Evolutionary conservation across 2,888 invertebrate genomes (phyloP), one percentile per base, ranked within the genome.

Genomic region (Sarcophaga subvicina): DNA sequence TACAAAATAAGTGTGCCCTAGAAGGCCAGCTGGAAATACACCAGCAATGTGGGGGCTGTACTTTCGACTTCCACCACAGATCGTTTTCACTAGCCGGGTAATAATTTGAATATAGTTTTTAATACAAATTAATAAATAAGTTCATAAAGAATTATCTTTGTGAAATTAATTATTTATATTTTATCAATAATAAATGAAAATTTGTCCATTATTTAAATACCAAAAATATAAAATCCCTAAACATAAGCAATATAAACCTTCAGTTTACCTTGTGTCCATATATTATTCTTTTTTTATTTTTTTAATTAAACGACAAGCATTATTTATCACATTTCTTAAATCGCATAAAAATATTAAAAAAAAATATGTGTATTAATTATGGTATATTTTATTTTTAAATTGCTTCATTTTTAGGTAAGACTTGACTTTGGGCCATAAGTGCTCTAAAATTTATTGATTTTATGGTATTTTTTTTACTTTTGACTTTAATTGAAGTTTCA

Each of bases 361-460:
- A 6, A 37, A 37, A 27, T 6, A 27, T 37, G 1, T 37, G 37
- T 37, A 37, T 37, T 37, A 37, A 37, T 37, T 37, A 37, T 37
- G 37, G 3, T 12, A 76, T 12, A 72, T 64, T 37, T 76, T n/a
- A n/a, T 49, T 49, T 49, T 49, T 14, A 2, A 54, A 69, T 78
- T 63, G 17, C 27, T 78, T 63, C 71, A 77, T 22, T 67, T 80
- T 72, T 45, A 14, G 54, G n/a, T 17, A 37, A 73, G 77, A 83
- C 63, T 80, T 86, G 77, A 80, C 73, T 83, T 75, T 83, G 49
- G 54, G 60, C 63, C 17, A 63, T 70, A 83, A 69, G 78, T 86
- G 69, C 73, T 80, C 73, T n/a, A 83, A 47, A 80, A 69, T 37
- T 54, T 63, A 69, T 71, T 75, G 49, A 67, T 67, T 66, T 11